Evolutionary conservation across 2,113 vertebrate species (phyloP), one percentile per base, ranked within the genome.

Genomic region (Laticauda colubrina): DNA sequence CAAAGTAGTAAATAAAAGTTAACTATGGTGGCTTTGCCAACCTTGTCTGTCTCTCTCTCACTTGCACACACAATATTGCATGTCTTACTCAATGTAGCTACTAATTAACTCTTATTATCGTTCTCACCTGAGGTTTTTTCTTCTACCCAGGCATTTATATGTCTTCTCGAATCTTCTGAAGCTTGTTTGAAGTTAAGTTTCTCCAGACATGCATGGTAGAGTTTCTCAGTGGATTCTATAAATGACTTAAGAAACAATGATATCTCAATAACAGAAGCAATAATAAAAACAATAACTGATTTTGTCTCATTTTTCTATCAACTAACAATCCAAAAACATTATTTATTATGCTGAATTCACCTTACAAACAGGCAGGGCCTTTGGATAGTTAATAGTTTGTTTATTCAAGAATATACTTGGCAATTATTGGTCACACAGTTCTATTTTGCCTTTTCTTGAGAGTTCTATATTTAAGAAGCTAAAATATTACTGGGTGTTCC

Each of bases 111-210:
- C 69, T 45, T 34, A 64, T 29, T 14, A 64, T 26, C 2, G 12
- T 64, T 64, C 61, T 97, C 92, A 99, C 99, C 97, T 94, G 98
- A 98, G 0, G 99, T 99, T 96, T 97, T 98, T 85, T 98, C 93
- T 90, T 98, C 96, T 14, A 99, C 99, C 99, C 99, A 99, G 93
- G 34, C 85, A 85, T 99, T 99, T 94, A 99, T 99, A 92, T 98
- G 97, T 2, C 90, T 96, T 93, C 98, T 97, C 95, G 97, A 97
- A 4, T 95, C 96, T 34, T 99, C 98, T 1, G 98, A 21, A n/a
- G 97, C 96, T n/a, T 97, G 51, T 0, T 95, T 24, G 45, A 99
- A 99, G 94, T 99, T 97, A 5, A 98, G 94, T n/a, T 97, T 89
- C 93, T 98, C 98, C 95, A 99, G 95, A 43, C 98, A 98, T 3